A percentile compares a stretch with the other conserved stretches of the same genome.
These are phyloP conservation scores for Lobophora halterata DNA, from an alignment of 2,888 invertebrate species.

Conservation along the genomic window DNA sequence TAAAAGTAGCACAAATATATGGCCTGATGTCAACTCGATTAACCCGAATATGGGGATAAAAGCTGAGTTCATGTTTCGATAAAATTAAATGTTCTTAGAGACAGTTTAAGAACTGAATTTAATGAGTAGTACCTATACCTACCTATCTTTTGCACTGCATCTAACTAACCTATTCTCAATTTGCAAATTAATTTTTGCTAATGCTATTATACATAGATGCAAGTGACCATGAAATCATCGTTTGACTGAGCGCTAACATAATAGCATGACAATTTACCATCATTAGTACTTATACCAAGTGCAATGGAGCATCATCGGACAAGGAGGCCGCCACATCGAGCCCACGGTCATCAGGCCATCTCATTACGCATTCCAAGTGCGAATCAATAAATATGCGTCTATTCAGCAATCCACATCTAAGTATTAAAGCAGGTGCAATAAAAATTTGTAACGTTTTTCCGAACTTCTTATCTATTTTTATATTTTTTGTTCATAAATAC, in stretches of 20 bases:
- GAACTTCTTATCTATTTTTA: no score
- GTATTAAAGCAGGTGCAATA: conserved; percentile 7
- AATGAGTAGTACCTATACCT: no score
- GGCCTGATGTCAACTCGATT: no score
- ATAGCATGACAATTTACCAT: conserved; percentile 15
- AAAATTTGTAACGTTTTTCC: no score
- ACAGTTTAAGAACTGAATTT: no score
- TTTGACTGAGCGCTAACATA: conserved; percentile 17
- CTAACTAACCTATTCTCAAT: no score
- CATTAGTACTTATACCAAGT: conserved; percentile 13
- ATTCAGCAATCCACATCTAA: conserved; percentile 3
- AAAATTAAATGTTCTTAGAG: no score
- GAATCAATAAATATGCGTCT: conserved; percentile 10
- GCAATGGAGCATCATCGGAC: conserved; percentile 25
- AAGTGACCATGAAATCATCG: conserved; percentile 40
- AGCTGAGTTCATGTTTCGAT: no score
- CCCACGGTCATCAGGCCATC: conserved; percentile 56
- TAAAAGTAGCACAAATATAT: no score
- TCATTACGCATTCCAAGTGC: conserved; percentile 32
- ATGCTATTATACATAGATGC: conserved; percentile 24
- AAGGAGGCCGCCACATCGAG: conserved; percentile 34
- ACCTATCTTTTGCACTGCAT: no score
- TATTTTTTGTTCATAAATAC: no score
- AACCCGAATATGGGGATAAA: no score
- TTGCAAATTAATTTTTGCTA: conserved; percentile 10